Conservation (phyloP, 2,113 vertebrate genomes). For the Herpailurus yagouaroundi region DNA sequence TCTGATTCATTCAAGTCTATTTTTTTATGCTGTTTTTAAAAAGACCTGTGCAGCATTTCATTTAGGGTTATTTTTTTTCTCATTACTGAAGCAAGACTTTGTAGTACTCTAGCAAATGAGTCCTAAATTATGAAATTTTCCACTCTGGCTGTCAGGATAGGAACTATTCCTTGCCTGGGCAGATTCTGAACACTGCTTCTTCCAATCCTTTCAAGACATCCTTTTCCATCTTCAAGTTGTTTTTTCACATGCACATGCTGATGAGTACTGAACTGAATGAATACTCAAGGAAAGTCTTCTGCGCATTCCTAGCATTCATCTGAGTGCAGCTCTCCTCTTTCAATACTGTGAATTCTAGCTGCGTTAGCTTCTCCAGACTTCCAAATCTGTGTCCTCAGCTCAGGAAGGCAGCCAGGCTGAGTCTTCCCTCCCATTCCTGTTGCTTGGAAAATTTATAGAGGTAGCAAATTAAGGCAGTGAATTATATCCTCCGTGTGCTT, state of each 20-base stretch:
- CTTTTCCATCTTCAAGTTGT: neutral
- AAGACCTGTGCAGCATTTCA: neutral
- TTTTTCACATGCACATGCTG: neutral
- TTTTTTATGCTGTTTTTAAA: neutral
- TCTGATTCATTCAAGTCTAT: neutral
- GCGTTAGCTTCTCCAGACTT: neutral
- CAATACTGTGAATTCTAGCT: neutral
- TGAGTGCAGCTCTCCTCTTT: fast-evolving
- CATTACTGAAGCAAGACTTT: neutral
- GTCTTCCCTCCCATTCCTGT: neutral
- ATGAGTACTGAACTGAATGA: neutral
- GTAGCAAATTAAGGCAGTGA: neutral
- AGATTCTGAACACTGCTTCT: neutral
- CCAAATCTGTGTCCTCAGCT: neutral
- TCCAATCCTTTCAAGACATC: neutral
- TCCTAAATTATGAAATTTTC: neutral
- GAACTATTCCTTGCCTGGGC: neutral
- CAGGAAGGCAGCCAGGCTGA: neutral
- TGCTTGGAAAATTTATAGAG: neutral
- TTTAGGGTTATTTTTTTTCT: neutral
- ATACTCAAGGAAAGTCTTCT: neutral
- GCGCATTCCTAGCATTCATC: neutral
- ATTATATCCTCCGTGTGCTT: neutral
- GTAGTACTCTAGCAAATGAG: neutral
- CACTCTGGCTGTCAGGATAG: neutral